Conservation (phyloP, 2,113 vertebrate genomes). For the Isurus oxyrinchus region DNA sequence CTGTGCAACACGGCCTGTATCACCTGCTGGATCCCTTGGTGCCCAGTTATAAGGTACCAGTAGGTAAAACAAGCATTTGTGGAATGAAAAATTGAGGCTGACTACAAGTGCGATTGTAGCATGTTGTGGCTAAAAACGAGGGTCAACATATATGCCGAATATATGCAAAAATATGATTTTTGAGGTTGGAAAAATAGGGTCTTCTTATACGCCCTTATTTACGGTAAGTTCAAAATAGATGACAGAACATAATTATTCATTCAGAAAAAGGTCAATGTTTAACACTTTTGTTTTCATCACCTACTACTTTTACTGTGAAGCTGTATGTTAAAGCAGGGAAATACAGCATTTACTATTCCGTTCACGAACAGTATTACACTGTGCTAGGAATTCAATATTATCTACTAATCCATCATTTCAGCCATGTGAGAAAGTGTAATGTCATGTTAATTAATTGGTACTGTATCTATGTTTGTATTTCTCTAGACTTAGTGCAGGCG, state of each 20-base stretch:
- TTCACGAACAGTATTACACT: not conserved
- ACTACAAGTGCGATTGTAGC: not conserved
- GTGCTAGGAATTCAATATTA: conserved; percentile 15
- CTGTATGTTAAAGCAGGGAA: not conserved
- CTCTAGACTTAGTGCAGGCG: conserved; percentile 42
- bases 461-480: conserved; percentile 51
- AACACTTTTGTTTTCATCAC: not conserved
- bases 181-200: too few species aligned
- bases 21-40: not conserved
- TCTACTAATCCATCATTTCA: conserved; percentile 34
- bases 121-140: not conserved
- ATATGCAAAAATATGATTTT: not conserved
- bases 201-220: not conserved
- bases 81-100: not conserved
- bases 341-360: conserved; percentile 6
- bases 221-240: not conserved
- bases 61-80: not conserved
- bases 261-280: not conserved
- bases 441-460: conserved; percentile 51
- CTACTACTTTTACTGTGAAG: not conserved
- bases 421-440: conserved; percentile 29
- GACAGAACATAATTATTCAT: not conserved
- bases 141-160: not conserved
- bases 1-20: not conserved
- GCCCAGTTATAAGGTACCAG: not conserved